Base-by-base conservation (phyloP, 1,140 invertebrate genomes). In the Rhyzopertha dominica region DNA sequence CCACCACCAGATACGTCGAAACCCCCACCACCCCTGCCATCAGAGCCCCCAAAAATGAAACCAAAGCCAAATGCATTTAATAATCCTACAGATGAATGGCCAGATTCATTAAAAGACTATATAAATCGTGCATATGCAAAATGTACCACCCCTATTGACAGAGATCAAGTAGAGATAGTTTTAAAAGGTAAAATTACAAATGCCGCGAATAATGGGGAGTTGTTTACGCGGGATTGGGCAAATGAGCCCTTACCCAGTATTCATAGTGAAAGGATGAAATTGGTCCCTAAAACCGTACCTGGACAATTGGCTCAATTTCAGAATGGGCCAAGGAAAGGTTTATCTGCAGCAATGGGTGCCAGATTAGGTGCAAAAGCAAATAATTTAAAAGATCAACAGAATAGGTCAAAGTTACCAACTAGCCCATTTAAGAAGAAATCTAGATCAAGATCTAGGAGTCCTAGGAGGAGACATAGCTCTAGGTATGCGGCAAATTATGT, bases 131-230 rank as follows among this genome's bases (percentile, higher is more conserved):
- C 91, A 59, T 97, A 95, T 74, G 82, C 83, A 24, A 90, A 90
- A 70, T 95, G 90, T 62, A 80, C 80, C 56, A 88, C 87, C 9
- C 75, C 80, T 40, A 78, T 89, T 41, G 90, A 96, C 66, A 90
- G 92, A 28, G 70, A 97, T 75, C 83, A 91, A 64, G 90, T 97
- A 39, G 89, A 95, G 64, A 90, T 91, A 45, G 87, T 92, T 53
- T 71, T 98, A 20, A 95, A 95, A 67, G 90, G 90, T 24, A 90
- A 94, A 69, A 85, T 97, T 43, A 94, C 89, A 14, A 78, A 82
- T 31, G 87, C 90, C 0, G 87, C 87, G n/a, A 85, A 84, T 55
- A 82, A 84, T 53, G 86, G 85, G 41, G 84, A 86, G 46, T 74
- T 95, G 12, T 87, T 82, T 79, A 81, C 85, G 0, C 89, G 89